Percentiles rank a stretch among this genome's conserved stretches.
phyloP scores from a whole-genome alignment of 2,888 invertebrate genomes.

The Punctoribates punctum region DNA sequence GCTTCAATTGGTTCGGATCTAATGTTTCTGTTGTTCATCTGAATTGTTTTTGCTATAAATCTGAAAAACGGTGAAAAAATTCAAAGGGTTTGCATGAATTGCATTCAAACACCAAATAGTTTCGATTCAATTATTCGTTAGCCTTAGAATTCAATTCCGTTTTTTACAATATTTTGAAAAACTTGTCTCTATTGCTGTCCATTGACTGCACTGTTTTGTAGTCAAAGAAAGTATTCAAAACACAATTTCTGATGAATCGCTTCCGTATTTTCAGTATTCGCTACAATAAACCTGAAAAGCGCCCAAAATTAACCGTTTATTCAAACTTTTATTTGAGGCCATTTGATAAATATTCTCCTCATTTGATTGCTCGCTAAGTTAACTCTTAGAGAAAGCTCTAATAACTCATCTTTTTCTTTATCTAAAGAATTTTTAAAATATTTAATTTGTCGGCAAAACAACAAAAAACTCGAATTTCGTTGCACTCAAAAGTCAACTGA shows the following conservation, averaged over 20 bases:
- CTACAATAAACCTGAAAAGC: slow-evolving; percentile 32
- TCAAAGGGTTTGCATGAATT: background rate
- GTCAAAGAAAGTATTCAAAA: background rate
- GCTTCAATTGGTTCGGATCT: background rate
- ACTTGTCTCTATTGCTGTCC: background rate
- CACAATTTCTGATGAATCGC: background rate
- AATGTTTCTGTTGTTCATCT: background rate
- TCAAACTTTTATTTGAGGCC: background rate
- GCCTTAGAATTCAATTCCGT: background rate
- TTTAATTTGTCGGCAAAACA: too few relatives aligned
- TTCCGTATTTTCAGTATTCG: slow-evolving; percentile 8
- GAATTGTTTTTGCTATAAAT: background rate
- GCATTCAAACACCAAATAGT: slow-evolving; percentile 9
- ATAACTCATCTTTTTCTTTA: too few relatives aligned
- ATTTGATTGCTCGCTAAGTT: background rate
- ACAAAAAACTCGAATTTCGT: too few relatives aligned
- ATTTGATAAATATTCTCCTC: background rate
- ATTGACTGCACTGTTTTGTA: background rate
- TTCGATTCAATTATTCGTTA: slow-evolving; percentile 23
- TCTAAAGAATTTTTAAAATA: too few relatives aligned
- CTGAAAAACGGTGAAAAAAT: background rate
- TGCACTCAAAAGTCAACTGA: too few relatives aligned
- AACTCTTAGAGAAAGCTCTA: too few relatives aligned
- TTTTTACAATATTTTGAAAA: background rate
- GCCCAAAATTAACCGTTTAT: slow-evolving; percentile 12